Base-by-base conservation (phyloP, 2,888 invertebrate genomes). In the Pecten maximus region DNA sequence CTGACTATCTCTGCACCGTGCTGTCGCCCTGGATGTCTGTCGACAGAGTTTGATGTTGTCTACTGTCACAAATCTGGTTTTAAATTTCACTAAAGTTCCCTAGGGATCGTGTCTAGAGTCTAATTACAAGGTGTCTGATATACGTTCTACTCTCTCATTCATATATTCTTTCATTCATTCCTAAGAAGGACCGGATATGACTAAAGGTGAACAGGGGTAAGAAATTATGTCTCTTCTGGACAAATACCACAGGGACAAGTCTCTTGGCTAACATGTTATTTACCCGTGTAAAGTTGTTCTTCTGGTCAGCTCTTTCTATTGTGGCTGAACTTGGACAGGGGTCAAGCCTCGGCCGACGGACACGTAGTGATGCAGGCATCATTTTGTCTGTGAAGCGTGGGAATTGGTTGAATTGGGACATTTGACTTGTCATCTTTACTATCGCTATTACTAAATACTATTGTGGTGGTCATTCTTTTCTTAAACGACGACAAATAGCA, bases 91-190 rank as follows among this genome's bases (percentile, higher is more conserved):
- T 4, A 74, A 74, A 74, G 74, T 74, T 74, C 74, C 74, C 74
- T 74, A 74, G 74, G 74, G 74, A 74, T 35, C 60, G 23, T 23
- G 60, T 60, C 35, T 74, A 15, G 23, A 74, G 35, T 8, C 19
- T 74, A 74, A 74, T 74, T 74, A 74, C 74, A 74, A 74, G 74
- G 74, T 74, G 23, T 35, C 28, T 74, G 35, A 74, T 74, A 74
- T 74, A 74, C 74, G 35, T 74, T 74, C 28, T 74, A 74, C 74
- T 35, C 74, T 74, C 15, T 74, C 74, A 74, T 74, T 74, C 74
- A 74, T 74, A 74, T 74, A 74, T 74, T 74, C 74, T 74, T 74
- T 74, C 74, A 74, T 74, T 74, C 74, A 74, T 74, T 35, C 74
- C 74, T 74, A 10, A 74, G 23, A 74, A 28, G 60, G 74, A 74